These are phyloP conservation scores for Leptopilina myrica DNA, from an alignment of 2,888 invertebrate genomes.

Conservation along the genomic window DNA sequence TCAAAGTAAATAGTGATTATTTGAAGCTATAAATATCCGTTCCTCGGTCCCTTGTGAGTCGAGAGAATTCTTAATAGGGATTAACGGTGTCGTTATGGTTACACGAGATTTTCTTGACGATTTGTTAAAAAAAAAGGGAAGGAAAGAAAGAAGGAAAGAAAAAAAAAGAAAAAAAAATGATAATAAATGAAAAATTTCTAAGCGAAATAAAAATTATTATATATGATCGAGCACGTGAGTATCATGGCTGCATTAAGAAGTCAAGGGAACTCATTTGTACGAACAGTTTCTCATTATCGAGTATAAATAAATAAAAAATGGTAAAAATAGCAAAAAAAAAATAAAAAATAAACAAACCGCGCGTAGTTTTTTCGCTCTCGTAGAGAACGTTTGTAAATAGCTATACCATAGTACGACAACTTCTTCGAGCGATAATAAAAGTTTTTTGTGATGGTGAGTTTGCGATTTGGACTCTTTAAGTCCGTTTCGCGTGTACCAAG, in stretches of 20 bases:
- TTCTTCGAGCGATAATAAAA: slow-evolving; percentile 36
- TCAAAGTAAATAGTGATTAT: background rate
- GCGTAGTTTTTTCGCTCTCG: slow-evolving; percentile 37
- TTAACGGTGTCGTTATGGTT: slow-evolving; percentile 21
- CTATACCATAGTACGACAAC: slow-evolving; percentile 33
- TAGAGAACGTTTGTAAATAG: slow-evolving; percentile 40
- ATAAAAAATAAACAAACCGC: background rate
- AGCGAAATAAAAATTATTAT: slow-evolving; percentile 11
- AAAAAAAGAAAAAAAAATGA: background rate
- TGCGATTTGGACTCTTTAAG: slow-evolving; percentile 46
- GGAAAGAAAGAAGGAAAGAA: background rate
- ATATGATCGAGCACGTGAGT: slow-evolving; percentile 5
- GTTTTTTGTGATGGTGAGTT: slow-evolving; percentile 54
- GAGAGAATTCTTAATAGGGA: slow-evolving; percentile 14
- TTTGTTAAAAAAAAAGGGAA: slow-evolving; percentile 3
- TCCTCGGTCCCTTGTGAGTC: slow-evolving; percentile 35
- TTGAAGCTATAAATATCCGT: background rate
- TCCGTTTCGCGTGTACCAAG: slow-evolving; percentile 53
- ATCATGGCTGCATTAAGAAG: slow-evolving; percentile 12
- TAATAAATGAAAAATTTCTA: background rate
- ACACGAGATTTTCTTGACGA: slow-evolving; percentile 8
- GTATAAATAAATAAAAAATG: background rate
- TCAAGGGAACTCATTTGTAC: slow-evolving; percentile 10
- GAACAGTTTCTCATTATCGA: slow-evolving; percentile 35
- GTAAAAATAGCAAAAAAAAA: too few species aligned